These are phyloP conservation scores for Diorhabda elongata DNA, from an alignment of 1,140 invertebrate genomes.

Conservation along the genomic window DNA sequence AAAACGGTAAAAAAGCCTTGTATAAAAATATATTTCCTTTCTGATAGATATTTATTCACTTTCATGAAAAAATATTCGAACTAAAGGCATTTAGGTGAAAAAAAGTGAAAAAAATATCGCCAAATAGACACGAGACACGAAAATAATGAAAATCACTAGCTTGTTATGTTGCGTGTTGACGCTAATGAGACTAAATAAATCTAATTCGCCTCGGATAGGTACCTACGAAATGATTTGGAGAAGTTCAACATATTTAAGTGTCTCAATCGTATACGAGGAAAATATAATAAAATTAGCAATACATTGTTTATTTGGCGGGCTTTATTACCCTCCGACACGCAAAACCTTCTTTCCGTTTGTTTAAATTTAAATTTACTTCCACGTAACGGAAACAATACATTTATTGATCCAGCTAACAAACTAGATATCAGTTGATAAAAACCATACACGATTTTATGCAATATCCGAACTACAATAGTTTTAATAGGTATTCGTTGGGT, in stretches of 20 bases:
- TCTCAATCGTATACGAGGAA: constrained; percentile 29
- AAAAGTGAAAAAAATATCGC: no score
- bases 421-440: background rate
- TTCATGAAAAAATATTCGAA: no score
- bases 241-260: constrained; percentile 18
- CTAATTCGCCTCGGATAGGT: constrained; percentile 22
- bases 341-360: constrained; percentile 18
- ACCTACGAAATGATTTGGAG: constrained; percentile 24
- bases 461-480: background rate
- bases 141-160: constrained; percentile 2
- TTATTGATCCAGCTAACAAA: constrained; percentile 8
- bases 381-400: constrained; percentile 18
- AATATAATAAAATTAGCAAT: constrained; percentile 33
- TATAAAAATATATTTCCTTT: no score
- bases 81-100: no score
- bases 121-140: background rate
- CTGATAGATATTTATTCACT: no score
- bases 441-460: background rate
- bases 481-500: no score
- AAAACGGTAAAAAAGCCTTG: no score
- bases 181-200: constrained; percentile 25
- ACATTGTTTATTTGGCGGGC: constrained; percentile 23
- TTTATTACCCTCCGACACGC: constrained; percentile 24
- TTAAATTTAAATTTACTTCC: constrained; percentile 27
- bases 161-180: constrained; percentile 21